These are phyloP conservation scores for Synchiropus splendidus DNA, from an alignment of 2,113 vertebrate genomes.

Conservation along the genomic window DNA sequence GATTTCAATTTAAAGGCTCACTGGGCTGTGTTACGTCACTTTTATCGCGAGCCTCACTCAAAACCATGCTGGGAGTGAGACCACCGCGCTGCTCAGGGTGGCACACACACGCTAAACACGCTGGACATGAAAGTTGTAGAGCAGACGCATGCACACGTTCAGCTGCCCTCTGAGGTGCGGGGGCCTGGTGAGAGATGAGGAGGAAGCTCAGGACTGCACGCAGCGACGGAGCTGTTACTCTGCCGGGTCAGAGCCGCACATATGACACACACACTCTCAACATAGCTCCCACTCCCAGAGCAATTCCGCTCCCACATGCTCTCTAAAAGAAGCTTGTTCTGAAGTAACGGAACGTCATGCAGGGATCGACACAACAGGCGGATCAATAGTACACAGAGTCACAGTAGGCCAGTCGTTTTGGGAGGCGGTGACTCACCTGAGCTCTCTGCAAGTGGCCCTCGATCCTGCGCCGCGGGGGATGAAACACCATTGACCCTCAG, in stretches of 20 bases:
- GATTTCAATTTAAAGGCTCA: too few relatives aligned
- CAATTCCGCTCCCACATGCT: too few relatives aligned
- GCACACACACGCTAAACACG: background rate
- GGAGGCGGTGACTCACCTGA: conserved; percentile 66
- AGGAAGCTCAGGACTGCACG: conserved; percentile 82
- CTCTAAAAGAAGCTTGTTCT: too few relatives aligned
- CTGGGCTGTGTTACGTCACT: too few relatives aligned
- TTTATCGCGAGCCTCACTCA: too few relatives aligned
- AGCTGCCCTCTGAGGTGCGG: too few relatives aligned
- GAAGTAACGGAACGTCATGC: too few relatives aligned
- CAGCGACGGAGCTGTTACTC: conserved; percentile 89
- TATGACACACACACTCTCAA: conserved; percentile 71
- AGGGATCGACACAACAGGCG: too few relatives aligned
- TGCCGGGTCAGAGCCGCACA: conserved; percentile 86
- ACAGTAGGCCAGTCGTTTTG: background rate
- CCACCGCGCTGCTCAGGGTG: too few relatives aligned
- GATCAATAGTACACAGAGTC: too few relatives aligned
- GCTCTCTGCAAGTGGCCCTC: conserved; percentile 67
- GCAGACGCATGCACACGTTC: conserved; percentile 3
- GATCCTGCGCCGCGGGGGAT: conserved; percentile 71
- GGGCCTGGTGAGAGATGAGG: conserved; percentile 1
- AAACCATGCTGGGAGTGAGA: too few relatives aligned
- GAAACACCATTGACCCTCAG: conserved; percentile 78
- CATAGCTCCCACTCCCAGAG: too few relatives aligned
- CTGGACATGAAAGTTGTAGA: conserved; percentile 7